Evolutionary conservation across 1,140 invertebrate species (phyloP).

Genomic region (Battus philenor): DNA sequence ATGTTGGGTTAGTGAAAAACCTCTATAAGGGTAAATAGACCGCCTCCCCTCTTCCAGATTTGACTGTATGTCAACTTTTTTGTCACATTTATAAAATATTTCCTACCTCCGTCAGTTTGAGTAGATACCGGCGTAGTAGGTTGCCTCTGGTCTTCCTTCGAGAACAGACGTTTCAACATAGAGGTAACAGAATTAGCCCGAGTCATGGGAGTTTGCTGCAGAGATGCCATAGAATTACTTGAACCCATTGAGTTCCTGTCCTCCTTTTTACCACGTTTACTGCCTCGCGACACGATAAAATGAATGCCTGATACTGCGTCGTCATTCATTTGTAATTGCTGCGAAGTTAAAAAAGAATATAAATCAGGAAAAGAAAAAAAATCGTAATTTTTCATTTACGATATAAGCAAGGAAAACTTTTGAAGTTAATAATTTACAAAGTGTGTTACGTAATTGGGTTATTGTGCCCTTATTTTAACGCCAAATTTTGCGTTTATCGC

Average conservation of each 20-base stretch:
- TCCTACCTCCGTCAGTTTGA: slow-evolving; percentile 57
- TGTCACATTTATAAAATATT: too few relatives aligned
- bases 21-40: too few relatives aligned
- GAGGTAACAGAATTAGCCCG: slow-evolving; percentile 84
- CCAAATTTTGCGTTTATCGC: too few relatives aligned
- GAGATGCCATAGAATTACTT: slow-evolving; percentile 69
- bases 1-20: too few relatives aligned
- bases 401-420: too few relatives aligned
- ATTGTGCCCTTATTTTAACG: too few relatives aligned
- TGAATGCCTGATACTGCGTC: slow-evolving; percentile 83
- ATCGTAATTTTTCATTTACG: too few relatives aligned
- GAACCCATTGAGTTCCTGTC: slow-evolving; percentile 71
- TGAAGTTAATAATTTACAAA: too few relatives aligned
- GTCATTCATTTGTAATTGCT: slow-evolving; percentile 77
- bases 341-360: slow-evolving; percentile 19
- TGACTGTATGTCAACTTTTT: too few relatives aligned
- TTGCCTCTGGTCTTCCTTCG: slow-evolving; percentile 79
- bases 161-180: slow-evolving; percentile 85
- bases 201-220: slow-evolving; percentile 79
- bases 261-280: slow-evolving; percentile 59
- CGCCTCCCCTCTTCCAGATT: too few relatives aligned
- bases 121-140: slow-evolving; percentile 19
- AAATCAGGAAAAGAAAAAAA: too few relatives aligned
- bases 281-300: slow-evolving; percentile 79
- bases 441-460: too few relatives aligned